phyloP scores from a whole-genome alignment of 2,797 vertebrate species.

The Adelosebastes latens region DNA sequence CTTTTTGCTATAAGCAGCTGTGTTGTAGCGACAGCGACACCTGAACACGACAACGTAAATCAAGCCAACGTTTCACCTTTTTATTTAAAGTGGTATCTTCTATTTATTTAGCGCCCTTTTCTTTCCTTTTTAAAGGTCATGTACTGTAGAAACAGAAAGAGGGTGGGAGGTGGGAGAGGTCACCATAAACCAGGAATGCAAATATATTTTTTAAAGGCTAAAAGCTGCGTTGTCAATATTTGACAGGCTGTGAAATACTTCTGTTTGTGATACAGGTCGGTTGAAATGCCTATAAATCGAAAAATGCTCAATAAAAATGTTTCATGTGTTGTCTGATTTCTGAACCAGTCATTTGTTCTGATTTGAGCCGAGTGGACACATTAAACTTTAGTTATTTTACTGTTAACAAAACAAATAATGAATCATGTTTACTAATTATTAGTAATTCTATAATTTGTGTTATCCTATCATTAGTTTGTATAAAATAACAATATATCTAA shows the following conservation, averaged over 20 bases:
- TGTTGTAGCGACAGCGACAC: not conserved
- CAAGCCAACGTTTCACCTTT: not conserved
- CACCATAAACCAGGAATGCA: constrained; percentile 21
- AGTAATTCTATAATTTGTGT: too few species aligned
- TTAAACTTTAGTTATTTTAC: too few species aligned
- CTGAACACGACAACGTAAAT: not conserved
- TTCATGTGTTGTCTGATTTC: constrained; percentile 46
- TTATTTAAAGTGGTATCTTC: constrained; percentile 53
- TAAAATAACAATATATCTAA: too few species aligned
- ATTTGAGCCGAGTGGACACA: not conserved
- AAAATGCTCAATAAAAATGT: constrained; percentile 70
- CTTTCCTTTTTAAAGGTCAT: constrained; percentile 32
- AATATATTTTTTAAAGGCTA: constrained; percentile 64
- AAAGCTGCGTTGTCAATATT: constrained; percentile 81
- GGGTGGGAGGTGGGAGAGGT: not conserved
- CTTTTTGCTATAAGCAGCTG: not conserved
- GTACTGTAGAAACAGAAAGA: constrained; percentile 57
- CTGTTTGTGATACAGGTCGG: constrained; percentile 55
- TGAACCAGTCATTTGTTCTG: not conserved
- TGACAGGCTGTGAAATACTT: constrained; percentile 73
- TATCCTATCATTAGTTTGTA: too few species aligned
- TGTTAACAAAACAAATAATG: too few species aligned
- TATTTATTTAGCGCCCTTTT: constrained; percentile 74
- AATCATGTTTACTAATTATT: too few species aligned
- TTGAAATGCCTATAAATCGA: constrained; percentile 56